Base-by-base conservation (phyloP, 2,797 vertebrate species). In the Alectoris magna region DNA sequence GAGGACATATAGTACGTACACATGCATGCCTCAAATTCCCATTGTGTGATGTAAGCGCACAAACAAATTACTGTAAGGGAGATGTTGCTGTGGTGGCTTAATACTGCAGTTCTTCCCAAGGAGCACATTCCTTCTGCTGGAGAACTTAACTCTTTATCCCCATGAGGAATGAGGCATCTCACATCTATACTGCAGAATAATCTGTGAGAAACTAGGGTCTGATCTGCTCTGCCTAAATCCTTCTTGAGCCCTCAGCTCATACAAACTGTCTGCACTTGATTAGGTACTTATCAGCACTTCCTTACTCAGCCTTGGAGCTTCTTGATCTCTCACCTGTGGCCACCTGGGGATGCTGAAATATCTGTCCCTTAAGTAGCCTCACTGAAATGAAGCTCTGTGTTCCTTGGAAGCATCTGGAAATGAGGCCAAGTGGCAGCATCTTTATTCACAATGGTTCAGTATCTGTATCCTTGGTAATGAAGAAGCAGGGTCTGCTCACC, bases 121-220 rank as follows among this genome's bases (percentile, higher is more conserved):
- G 31, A 86, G n/a, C 13, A 36, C 2, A 3, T 81, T 86, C 43
- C 29, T 78, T 72, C 11, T 24, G 34, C 29, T 0, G 0, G 29
- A 72, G 29, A 60, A n/a, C 14, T 64, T 76, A 36, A 31, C 60
- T 86, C 38, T 51, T 31, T 53, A 11, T 16, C n/a, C 11, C 1
- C 1, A 29, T 48, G 56, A 84, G 51, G 34, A 36, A 11, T 34
- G 46, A 83, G 29, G 23, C 70, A 29, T 31, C 70, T 18, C 58
- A 11, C 16, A 4, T 34, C 51, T 39, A 3, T 18, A 3, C 36
- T 73, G 64, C 29, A 48, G 17, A 48, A n/a, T 83, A 10, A 53
- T 60, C 36, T 71, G 5, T 66, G 36, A 41, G 72, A 80, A 71
- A 27, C 39, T 14, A 24, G 46, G 3, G 18, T 67, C 51, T 3